Percentiles rank a stretch among this genome's conserved stretches.
phyloP scores from a whole-genome alignment of 92 coral and sea anemone genomes.

The Ricordea florida region DNA sequence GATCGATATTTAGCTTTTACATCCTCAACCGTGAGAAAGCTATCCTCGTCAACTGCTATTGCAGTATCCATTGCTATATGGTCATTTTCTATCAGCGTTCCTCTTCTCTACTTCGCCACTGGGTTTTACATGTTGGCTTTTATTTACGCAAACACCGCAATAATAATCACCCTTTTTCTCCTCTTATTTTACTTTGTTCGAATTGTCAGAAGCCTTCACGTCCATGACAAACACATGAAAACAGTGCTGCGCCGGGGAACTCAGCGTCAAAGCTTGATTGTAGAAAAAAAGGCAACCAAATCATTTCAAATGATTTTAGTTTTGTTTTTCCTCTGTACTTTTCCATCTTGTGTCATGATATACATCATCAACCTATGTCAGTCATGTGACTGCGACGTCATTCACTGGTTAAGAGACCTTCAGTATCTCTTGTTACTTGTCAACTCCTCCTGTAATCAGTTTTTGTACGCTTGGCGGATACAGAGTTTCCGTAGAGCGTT shows the following conservation, averaged over 20 bases:
- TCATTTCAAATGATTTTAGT: constrained; percentile 70
- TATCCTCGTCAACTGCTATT: constrained; percentile 32
- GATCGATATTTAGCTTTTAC: constrained; percentile 77
- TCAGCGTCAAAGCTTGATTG: background rate
- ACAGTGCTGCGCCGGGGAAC: background rate
- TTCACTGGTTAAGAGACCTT: constrained; percentile 88
- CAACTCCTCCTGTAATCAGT: constrained; percentile 83
- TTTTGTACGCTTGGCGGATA: constrained; percentile 89
- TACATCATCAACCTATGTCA: constrained; percentile 84
- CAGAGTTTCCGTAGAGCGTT: constrained; percentile 74
- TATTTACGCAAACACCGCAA: constrained; percentile 66
- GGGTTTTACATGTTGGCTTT: constrained; percentile 59
- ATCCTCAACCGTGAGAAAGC: constrained; percentile 49
- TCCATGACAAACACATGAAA: constrained; percentile 30
- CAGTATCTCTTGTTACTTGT: constrained; percentile 75
- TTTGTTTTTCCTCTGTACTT: constrained; percentile 60
- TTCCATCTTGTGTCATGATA: constrained; percentile 82
- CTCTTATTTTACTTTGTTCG: constrained; percentile 51
- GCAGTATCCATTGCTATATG: constrained; percentile 49
- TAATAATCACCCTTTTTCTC: constrained; percentile 42
- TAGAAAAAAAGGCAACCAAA: constrained; percentile 68
- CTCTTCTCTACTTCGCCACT: constrained; percentile 56
- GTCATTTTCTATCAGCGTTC: constrained; percentile 39
- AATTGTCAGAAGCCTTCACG: constrained; percentile 55
- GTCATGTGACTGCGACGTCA: constrained; percentile 74